Evolutionary conservation across 2,888 invertebrate genomes (phyloP).

Genomic region (Macrophya annulata): DNA sequence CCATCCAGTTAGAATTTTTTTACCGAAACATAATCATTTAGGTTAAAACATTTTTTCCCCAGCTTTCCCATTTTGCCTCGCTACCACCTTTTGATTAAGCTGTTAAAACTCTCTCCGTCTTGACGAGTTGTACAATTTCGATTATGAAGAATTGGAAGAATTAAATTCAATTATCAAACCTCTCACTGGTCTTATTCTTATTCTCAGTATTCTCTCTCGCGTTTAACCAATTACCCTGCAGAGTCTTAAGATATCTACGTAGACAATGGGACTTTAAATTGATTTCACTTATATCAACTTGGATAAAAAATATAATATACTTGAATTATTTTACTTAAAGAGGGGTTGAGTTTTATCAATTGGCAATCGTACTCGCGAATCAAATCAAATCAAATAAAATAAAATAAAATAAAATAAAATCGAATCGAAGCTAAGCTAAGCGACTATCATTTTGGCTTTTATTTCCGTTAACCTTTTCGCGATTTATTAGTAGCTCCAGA

Average conservation of each 20-base stretch:
- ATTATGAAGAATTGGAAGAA: neutral
- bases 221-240: neutral
- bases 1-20: too few species aligned
- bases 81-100: too few species aligned
- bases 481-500: slow-evolving; percentile 30
- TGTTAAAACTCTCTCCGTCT: too few species aligned
- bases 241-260: neutral
- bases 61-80: too few species aligned
- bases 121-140: neutral
- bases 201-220: neutral
- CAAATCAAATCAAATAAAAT: too few species aligned
- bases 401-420: too few species aligned
- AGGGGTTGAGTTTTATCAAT: slow-evolving; percentile 16
- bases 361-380: neutral
- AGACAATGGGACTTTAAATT: neutral
- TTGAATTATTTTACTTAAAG: slow-evolving; percentile 10
- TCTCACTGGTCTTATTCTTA: neutral
- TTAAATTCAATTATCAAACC: neutral
- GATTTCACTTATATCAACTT: neutral
- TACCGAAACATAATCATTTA: too few species aligned
- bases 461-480: neutral
- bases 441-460: neutral
- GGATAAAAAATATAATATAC: neutral
- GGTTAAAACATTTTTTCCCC: too few species aligned
- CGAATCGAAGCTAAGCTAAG: too few species aligned